Evolutionary conservation across 2,113 vertebrate genomes (phyloP).

Genomic region (Halichoeres trimaculatus): DNA sequence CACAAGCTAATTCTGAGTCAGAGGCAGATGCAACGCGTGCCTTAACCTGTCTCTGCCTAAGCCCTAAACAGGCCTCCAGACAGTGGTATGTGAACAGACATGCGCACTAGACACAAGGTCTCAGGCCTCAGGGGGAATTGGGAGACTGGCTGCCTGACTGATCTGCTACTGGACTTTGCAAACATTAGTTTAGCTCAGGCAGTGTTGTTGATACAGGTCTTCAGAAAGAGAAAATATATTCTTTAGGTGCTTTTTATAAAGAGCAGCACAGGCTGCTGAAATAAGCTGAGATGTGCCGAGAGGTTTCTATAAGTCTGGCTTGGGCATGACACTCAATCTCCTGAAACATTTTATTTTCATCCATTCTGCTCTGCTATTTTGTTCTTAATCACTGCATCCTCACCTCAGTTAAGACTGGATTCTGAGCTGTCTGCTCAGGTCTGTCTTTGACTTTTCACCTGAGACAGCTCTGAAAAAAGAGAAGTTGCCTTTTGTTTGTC

Average conservation of each 20-base stretch:
- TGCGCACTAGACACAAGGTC: constrained; percentile 59
- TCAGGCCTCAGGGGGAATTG: constrained; percentile 57
- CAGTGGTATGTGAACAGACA: constrained; percentile 62
- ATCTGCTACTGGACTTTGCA: constrained; percentile 37
- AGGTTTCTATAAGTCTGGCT: constrained; percentile 35
- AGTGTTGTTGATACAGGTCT: constrained; percentile 29
- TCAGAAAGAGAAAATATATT: constrained; percentile 48
- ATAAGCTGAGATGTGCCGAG: constrained; percentile 32
- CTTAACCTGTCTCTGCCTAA: constrained; percentile 53
- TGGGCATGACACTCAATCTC: constrained; percentile 22
- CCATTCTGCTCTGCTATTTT: constrained; percentile 19
- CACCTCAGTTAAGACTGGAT: constrained; percentile 23
- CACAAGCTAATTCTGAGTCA: constrained; percentile 53
- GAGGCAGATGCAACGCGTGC: constrained; percentile 51
- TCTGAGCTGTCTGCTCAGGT: constrained; percentile 14
- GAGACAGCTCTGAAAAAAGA: neutral
- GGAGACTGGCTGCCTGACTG: constrained; percentile 45
- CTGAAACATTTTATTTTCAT: constrained; percentile 29
- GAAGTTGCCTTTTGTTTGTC: constrained; percentile 31
- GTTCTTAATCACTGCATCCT: constrained; percentile 29
- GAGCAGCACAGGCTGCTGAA: constrained; percentile 23
- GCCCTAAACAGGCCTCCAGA: constrained; percentile 45
- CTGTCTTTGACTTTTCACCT: neutral
- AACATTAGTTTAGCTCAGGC: constrained; percentile 26
- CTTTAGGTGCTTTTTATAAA: constrained; percentile 40